phyloP scores from a whole-genome alignment of 92 coral and sea anemone genomes.

The Blastomussa wellsi region DNA sequence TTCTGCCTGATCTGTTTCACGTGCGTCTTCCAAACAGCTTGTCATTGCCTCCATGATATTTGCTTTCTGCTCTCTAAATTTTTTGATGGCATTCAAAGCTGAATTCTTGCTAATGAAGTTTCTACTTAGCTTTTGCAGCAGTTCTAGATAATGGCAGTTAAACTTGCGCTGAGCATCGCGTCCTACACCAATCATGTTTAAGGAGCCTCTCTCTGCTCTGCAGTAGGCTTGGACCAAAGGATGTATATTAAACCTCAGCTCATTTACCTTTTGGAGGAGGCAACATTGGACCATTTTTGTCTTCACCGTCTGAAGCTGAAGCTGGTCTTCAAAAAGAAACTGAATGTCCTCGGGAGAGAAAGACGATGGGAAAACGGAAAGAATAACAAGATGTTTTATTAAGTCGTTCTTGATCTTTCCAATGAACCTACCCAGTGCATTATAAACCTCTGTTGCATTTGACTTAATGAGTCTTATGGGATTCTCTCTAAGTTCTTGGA shows the following conservation, averaged over 20 bases:
- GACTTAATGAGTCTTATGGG: constrained; percentile 14
- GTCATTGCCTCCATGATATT: constrained; percentile 13
- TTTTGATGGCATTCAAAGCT: background rate
- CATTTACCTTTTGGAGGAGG: background rate
- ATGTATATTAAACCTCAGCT: background rate
- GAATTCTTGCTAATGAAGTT: constrained; percentile 8
- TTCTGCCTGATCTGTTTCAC: background rate
- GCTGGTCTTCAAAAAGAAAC: background rate
- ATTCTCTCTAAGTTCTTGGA: background rate
- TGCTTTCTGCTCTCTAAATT: background rate
- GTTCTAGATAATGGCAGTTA: background rate
- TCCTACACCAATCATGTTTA: constrained; percentile 5
- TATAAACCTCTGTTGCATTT: constrained; percentile 1
- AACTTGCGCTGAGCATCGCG: constrained; percentile 1
- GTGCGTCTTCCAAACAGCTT: background rate
- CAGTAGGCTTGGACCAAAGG: constrained; percentile 19
- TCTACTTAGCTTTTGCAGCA: background rate
- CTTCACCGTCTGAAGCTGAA: background rate
- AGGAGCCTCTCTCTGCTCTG: background rate
- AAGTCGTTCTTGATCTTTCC: background rate
- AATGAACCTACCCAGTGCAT: background rate
- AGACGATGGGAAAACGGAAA: constrained; percentile 22
- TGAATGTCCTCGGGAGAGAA: constrained; percentile 6
- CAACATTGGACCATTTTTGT: background rate
- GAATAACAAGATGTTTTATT: background rate